phyloP scores from a whole-genome alignment of 1,140 invertebrate species.

The Leucophenga varia region DNA sequence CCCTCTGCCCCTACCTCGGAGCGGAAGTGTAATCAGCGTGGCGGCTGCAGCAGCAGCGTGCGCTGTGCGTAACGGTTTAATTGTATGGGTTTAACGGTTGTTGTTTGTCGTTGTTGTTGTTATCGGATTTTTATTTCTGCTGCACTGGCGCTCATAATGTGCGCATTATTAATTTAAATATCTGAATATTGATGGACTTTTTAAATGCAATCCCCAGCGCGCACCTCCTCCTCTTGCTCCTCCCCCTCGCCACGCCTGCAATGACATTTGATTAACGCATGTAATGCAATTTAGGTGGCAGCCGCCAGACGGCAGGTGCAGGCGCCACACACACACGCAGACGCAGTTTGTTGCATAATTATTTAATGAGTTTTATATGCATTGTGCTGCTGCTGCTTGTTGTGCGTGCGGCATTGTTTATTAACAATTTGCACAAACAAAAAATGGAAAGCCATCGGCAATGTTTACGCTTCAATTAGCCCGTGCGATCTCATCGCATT shows the following conservation, averaged over 20 bases:
- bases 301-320: neutral
- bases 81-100: neutral
- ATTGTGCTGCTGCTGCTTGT: slow-evolving; percentile 5
- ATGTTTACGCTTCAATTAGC: slow-evolving; percentile 47
- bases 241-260: neutral
- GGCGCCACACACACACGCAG: neutral
- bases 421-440: slow-evolving; percentile 20
- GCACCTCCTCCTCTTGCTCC: neutral
- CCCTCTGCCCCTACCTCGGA: too few relatives aligned
- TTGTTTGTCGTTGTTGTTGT: neutral
- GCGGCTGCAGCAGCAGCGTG: slow-evolving; percentile 12
- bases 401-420: slow-evolving; percentile 26
- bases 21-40: slow-evolving; percentile 43
- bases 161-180: slow-evolving; percentile 48
- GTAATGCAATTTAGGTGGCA: slow-evolving; percentile 37
- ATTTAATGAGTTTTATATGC: slow-evolving; percentile 34
- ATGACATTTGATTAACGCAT: slow-evolving; percentile 45
- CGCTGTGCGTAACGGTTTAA: slow-evolving; percentile 13
- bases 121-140: slow-evolving; percentile 1
- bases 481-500: slow-evolving; percentile 4
- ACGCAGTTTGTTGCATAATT: slow-evolving; percentile 28
- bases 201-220: slow-evolving; percentile 23
- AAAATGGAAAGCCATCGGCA: slow-evolving; percentile 30
- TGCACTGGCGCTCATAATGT: slow-evolving; percentile 16
- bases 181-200: slow-evolving; percentile 37